Percentiles rank a stretch among this genome's conserved stretches.
These are phyloP conservation scores for Pterophyllum scalare DNA, from an alignment of 2,113 vertebrate genomes.

Conservation along the genomic window DNA sequence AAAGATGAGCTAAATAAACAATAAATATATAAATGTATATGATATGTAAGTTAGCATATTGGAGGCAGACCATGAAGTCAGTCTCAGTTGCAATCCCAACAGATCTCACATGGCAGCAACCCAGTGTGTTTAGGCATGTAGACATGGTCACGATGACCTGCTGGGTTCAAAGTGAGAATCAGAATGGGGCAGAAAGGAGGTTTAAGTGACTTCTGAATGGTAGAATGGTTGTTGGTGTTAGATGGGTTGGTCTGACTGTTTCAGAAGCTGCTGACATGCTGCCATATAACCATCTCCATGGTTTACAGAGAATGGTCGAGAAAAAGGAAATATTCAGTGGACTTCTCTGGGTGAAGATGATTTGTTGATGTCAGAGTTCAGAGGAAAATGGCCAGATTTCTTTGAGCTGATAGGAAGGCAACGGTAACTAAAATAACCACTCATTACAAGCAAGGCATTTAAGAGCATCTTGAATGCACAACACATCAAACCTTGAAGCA, in stretches of 20 bases:
- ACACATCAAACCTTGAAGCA: background rate
- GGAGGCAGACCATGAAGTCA: too few species aligned
- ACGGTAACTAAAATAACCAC: background rate
- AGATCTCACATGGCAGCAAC: too few species aligned
- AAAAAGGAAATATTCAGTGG: background rate
- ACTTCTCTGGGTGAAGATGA: background rate
- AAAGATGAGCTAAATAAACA: background rate
- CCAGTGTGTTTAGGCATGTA: too few species aligned
- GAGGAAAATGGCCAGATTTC: background rate
- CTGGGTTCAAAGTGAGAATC: too few species aligned
- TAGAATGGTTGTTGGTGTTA: background rate
- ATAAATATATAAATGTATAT: background rate
- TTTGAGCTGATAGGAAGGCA: background rate
- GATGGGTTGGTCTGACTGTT: too few species aligned
- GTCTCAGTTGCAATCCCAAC: too few species aligned
- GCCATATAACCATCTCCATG: background rate
- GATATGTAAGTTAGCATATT: background rate
- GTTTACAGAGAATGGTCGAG: background rate
- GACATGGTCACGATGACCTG: too few species aligned
- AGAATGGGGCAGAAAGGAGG: background rate
- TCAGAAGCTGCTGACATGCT: too few species aligned
- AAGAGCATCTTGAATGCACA: background rate
- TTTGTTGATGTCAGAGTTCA: background rate
- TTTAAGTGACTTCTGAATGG: background rate
- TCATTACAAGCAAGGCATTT: background rate